A percentile compares a stretch with the other conserved stretches of the same genome.
These are phyloP conservation scores for Patella depressa DNA, from an alignment of 2,888 invertebrate species.

Conservation along the genomic window DNA sequence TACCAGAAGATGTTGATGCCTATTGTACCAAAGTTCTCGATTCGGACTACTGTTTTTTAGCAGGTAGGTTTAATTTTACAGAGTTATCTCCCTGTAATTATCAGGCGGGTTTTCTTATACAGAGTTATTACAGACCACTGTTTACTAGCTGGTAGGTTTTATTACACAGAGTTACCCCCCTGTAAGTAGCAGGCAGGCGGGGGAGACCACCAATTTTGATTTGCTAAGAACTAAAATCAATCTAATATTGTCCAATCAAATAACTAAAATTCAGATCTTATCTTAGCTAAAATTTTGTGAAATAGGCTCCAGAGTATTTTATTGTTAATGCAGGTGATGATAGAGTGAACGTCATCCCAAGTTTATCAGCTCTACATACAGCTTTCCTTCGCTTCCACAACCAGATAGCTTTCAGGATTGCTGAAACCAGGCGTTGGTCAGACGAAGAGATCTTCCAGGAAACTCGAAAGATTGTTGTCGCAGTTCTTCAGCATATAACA, in stretches of 20 bases:
- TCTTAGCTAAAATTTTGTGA: too few species aligned
- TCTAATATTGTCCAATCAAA: too few species aligned
- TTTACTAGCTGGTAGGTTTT: too few species aligned
- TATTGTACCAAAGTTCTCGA: background rate
- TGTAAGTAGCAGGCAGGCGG: too few species aligned
- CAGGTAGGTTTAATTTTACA: background rate
- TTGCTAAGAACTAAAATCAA: too few species aligned
- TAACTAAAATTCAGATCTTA: too few species aligned
- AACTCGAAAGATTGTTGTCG: slow-evolving; percentile 34
- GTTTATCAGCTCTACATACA: slow-evolving; percentile 39
- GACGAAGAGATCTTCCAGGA: slow-evolving; percentile 43
- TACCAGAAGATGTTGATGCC: background rate
- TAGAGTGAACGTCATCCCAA: slow-evolving; percentile 39
- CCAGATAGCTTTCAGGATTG: slow-evolving; percentile 29
- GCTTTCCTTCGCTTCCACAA: slow-evolving; percentile 46
- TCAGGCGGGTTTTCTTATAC: too few species aligned
- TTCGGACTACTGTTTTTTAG: background rate
- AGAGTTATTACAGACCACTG: too few species aligned
- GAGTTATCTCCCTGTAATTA: too few species aligned
- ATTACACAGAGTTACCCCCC: too few species aligned
- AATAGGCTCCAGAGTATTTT: background rate
- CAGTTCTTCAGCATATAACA: slow-evolving; percentile 16
- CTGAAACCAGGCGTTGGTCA: slow-evolving; percentile 27
- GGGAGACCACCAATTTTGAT: too few species aligned
- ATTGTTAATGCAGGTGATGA: slow-evolving; percentile 32